Evolutionary conservation across 2,113 vertebrate genomes (phyloP).

Genomic region (Chauna torquata): DNA sequence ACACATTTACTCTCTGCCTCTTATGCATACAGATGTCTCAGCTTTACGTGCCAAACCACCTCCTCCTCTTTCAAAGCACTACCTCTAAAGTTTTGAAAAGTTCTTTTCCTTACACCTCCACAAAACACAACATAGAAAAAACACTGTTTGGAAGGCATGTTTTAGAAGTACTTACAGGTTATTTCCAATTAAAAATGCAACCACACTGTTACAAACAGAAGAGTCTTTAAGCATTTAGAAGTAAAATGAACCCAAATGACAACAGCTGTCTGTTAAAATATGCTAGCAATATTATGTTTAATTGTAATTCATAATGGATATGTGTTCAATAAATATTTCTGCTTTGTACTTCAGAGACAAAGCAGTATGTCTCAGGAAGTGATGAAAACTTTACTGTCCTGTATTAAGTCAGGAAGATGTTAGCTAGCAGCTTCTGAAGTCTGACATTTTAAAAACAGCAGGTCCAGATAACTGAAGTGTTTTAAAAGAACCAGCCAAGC

Average conservation of each 20-base stretch:
- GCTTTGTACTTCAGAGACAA: not conserved
- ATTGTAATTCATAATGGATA: not conserved
- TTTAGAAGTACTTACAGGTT: not conserved
- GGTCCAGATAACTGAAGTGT: not conserved
- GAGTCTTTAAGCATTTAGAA: not conserved
- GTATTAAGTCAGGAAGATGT: not conserved
- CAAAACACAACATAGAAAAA: not conserved
- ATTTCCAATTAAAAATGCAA: not conserved
- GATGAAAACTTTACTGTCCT: not conserved
- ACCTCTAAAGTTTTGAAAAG: not conserved
- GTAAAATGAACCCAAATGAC: not conserved
- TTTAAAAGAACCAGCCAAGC: slow-evolving; percentile 17
- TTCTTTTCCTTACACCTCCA: not conserved
- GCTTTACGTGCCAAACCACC: not conserved
- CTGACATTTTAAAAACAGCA: slow-evolving; percentile 11
- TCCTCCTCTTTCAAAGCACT: not conserved
- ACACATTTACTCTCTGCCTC: not conserved
- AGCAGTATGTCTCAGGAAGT: not conserved
- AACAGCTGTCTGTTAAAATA: not conserved
- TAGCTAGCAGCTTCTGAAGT: slow-evolving; percentile 12
- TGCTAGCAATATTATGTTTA: not conserved
- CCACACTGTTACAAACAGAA: not conserved
- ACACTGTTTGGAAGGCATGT: not conserved
- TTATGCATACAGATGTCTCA: not conserved
- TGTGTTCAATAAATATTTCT: not conserved